Conservation (phyloP, 2,113 vertebrate species). For the Protobothrops flavoviridis region DNA sequence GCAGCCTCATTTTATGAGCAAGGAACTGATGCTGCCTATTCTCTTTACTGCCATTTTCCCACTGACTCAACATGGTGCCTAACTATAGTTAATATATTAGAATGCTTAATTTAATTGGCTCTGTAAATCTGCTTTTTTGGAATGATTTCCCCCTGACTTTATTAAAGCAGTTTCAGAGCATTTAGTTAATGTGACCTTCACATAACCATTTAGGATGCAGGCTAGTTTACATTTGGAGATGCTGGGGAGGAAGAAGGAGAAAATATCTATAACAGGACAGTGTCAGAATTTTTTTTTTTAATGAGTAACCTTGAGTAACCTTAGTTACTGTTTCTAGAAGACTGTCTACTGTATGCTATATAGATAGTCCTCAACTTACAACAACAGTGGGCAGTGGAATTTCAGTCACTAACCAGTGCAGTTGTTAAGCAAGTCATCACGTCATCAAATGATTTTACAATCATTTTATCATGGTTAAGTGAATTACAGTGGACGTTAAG, state of each 20-base stretch:
- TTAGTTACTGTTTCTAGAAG: neutral
- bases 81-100: constrained; percentile 29
- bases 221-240: neutral
- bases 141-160: constrained; percentile 8
- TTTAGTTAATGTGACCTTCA: constrained; percentile 60
- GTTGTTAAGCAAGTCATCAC: neutral
- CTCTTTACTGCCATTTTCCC: constrained; percentile 37
- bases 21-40: neutral
- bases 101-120: constrained; percentile 44
- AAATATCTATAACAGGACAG: neutral
- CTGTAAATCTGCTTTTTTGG: constrained; percentile 37
- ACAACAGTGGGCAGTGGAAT: neutral
- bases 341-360: neutral
- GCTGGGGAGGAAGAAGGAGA: neutral
- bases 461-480: neutral
- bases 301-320: neutral
- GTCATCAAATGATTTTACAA: neutral
- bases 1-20: neutral
- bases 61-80: constrained; percentile 6
- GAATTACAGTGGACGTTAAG: neutral
- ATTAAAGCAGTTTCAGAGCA: constrained; percentile 54
- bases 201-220: constrained; percentile 49
- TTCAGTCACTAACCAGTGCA: neutral
- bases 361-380: neutral
- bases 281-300: neutral